Evolutionary conservation across 2,888 invertebrate genomes (phyloP), one percentile per base, ranked within the genome.

Genomic region (Coenonympha arcania): DNA sequence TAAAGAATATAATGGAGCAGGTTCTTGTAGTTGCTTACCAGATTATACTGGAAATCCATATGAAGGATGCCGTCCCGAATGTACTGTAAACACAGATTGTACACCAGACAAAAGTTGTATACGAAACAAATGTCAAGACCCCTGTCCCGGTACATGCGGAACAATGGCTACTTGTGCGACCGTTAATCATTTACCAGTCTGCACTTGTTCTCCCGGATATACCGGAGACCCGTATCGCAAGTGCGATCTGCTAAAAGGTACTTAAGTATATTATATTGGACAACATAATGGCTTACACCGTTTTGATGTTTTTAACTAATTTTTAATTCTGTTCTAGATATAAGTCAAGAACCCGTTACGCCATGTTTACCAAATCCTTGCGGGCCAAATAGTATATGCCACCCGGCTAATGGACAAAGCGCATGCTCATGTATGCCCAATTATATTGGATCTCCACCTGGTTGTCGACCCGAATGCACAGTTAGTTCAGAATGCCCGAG

Each of bases 1-100:
- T 60, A 87, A 84, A 63, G 89, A 88, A 68, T 85, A 88, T 59
- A 88, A 88, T 57, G 75, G 73, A 24, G 88, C 88, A 26, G 90
- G 90, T 58, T 87, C 92, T 4, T 94, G 94, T 68, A 88, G 88
- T 59, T 94, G 94, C 70, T 68, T 91, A 22, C 87, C 90, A 3
- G 91, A 91, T 54, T 92, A 91, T 65, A 88, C 90, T 57, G 94
- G 94, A 59, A 92, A 94, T 73, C 93, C 94, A 16, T 93, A 93
- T 60, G 91, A 92, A 78, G 91, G 91, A 24, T 93, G 93, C 69
- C 87, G 93, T 50, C 92, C 92, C 4, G 93, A 93, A 81, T 93
- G 93, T 73, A 86, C 89, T 1, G 72, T 92, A 0, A 92, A 92
- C 70, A 89, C 90, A 0, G 93, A 93, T 68, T 93, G 93, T 68